A percentile compares a stretch with the other conserved stretches of the same genome.
Evolutionary conservation across 2,888 invertebrate species (phyloP).

Genomic region (Ophraella communa): DNA sequence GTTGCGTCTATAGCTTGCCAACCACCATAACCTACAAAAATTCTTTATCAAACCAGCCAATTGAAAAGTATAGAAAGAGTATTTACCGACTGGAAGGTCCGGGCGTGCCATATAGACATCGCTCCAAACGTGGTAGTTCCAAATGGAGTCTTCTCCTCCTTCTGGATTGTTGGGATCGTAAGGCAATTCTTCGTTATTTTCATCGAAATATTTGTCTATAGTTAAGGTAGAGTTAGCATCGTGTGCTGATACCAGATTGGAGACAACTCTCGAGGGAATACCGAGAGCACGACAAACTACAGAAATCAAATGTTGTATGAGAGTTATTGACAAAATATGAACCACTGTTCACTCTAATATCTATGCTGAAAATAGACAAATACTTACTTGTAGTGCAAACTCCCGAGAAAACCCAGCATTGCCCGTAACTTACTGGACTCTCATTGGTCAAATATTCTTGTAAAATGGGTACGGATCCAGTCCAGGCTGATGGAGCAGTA

Average conservation of each 20-base stretch:
- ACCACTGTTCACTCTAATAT: too few relatives aligned
- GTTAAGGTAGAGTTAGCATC: slow-evolving; percentile 81
- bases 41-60: too few relatives aligned
- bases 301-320: slow-evolving; percentile 30
- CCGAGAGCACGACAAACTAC: slow-evolving; percentile 80
- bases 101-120: slow-evolving; percentile 87
- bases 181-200: slow-evolving; percentile 69
- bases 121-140: slow-evolving; percentile 92
- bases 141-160: slow-evolving; percentile 78
- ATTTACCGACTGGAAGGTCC: slow-evolving; percentile 70
- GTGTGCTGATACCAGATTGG: slow-evolving; percentile 85
- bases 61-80: background rate
- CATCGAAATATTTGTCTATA: slow-evolving; percentile 78
- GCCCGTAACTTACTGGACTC: slow-evolving; percentile 77
- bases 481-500: slow-evolving; percentile 79
- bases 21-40: slow-evolving; percentile 74
- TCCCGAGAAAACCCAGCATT: slow-evolving; percentile 89
- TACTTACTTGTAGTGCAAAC: slow-evolving; percentile 76
- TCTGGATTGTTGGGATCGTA: slow-evolving; percentile 71
- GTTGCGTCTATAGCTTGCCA: slow-evolving; percentile 91
- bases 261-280: slow-evolving; percentile 80
- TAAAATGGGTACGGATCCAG: slow-evolving; percentile 79
- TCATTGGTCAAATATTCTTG: slow-evolving; percentile 71
- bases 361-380: background rate
- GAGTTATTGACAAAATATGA: too few relatives aligned